These are phyloP conservation scores for Ormyrus rosae DNA, from an alignment of 2,888 invertebrate genomes.

Conservation along the genomic window DNA sequence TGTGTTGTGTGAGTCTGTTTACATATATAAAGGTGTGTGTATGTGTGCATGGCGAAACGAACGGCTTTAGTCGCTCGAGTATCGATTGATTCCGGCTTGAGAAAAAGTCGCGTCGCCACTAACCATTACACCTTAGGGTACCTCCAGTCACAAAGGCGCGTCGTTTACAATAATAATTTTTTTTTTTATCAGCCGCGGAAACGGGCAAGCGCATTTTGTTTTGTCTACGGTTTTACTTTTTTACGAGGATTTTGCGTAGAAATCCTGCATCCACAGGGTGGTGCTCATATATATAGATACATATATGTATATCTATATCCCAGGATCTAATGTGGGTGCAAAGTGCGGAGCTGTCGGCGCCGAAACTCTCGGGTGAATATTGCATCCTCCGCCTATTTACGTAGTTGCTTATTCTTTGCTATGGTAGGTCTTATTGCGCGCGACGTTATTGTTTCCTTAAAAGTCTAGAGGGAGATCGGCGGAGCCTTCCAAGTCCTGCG, in stretches of 20 bases:
- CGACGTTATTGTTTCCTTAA: conserved; percentile 73
- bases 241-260: too few species aligned
- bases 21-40: not conserved
- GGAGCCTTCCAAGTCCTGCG: conserved; percentile 85
- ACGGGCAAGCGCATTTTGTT: conserved; percentile 56
- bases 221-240: conserved; percentile 32
- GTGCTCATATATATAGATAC: too few species aligned
- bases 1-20: not conserved
- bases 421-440: not conserved
- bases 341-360: not conserved
- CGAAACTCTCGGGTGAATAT: too few species aligned
- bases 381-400: too few species aligned
- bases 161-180: conserved; percentile 44
- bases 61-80: not conserved
- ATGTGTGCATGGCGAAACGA: not conserved
- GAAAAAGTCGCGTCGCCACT: conserved; percentile 9
- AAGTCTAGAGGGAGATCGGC: conserved; percentile 87
- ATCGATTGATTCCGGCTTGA: conserved; percentile 16
- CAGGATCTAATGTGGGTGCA: not conserved
- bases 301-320: too few species aligned
- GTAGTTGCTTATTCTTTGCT: too few species aligned
- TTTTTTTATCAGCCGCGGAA: conserved; percentile 56
- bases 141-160: conserved; percentile 66
- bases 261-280: too few species aligned
- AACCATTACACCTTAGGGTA: conserved; percentile 57